phyloP scores from a whole-genome alignment of 2,888 invertebrate genomes.

The Calephelis perditalis region DNA sequence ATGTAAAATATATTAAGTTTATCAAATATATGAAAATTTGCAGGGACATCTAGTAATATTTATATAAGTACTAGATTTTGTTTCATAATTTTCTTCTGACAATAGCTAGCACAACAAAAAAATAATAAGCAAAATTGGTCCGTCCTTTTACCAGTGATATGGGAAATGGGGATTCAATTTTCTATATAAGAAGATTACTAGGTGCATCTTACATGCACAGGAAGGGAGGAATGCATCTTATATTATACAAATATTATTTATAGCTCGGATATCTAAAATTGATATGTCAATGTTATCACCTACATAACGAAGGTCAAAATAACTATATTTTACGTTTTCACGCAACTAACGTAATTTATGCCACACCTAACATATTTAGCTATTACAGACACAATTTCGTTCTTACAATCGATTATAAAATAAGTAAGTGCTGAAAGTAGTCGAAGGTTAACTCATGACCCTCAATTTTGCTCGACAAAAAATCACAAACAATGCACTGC shows the following conservation, averaged over 20 bases:
- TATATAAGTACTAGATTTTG: too few species aligned
- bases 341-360: slow-evolving; percentile 32
- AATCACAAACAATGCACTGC: slow-evolving; percentile 14
- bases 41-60: too few species aligned
- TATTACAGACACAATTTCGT: slow-evolving; percentile 37
- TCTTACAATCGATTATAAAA: slow-evolving; percentile 50
- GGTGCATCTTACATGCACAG: too few species aligned
- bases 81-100: too few species aligned
- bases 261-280: background rate
- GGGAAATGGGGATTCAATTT: too few species aligned
- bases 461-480: slow-evolving; percentile 24
- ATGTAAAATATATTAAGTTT: too few species aligned
- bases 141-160: too few species aligned
- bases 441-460: slow-evolving; percentile 37
- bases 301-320: slow-evolving; percentile 49
- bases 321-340: slow-evolving; percentile 28
- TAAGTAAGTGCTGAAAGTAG: slow-evolving; percentile 36
- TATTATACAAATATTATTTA: background rate
- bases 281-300: slow-evolving; percentile 42
- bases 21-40: too few species aligned
- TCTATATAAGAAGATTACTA: too few species aligned
- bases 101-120: too few species aligned
- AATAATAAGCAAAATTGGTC: too few species aligned
- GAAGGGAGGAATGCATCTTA: too few species aligned
- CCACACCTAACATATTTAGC: slow-evolving; percentile 45